phyloP scores from a whole-genome alignment of 2,888 invertebrate genomes.

The Caenorhabditis sp. region DNA sequence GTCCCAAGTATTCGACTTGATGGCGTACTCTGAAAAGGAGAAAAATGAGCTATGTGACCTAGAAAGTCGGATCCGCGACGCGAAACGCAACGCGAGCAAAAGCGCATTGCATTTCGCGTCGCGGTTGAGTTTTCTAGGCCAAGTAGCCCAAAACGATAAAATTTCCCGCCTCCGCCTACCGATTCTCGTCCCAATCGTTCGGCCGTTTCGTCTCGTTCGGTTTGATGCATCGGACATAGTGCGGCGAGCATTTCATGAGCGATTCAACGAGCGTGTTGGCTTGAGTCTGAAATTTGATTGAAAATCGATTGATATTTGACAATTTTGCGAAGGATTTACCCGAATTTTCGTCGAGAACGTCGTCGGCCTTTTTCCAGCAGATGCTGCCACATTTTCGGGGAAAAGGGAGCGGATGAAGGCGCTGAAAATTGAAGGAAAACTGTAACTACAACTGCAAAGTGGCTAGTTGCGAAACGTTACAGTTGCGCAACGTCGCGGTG shows the following conservation, averaged over 20 bases:
- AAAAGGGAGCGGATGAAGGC: conserved; percentile 86
- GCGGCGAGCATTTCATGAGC: conserved; percentile 87
- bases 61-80: too few species aligned
- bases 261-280: conserved; percentile 87
- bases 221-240: conserved; percentile 88
- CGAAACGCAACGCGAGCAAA: too few species aligned
- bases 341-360: conserved; percentile 88
- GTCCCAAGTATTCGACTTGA: conserved; percentile 88
- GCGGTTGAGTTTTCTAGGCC: too few species aligned
- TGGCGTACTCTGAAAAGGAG: conserved; percentile 86
- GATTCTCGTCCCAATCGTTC: conserved; percentile 87
- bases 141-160: background rate
- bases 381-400: conserved; percentile 85
- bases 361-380: conserved; percentile 86
- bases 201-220: conserved; percentile 88
- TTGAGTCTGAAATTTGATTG: conserved; percentile 85
- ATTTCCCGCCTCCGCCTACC: too few species aligned
- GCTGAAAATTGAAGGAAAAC: conserved; percentile 84
- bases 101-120: too few species aligned
- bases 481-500: too few species aligned
- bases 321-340: conserved; percentile 75
- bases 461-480: too few species aligned
- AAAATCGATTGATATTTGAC: background rate
- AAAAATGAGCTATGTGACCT: too few species aligned
- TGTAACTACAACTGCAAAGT: too few species aligned